These are phyloP conservation scores for Caenorhabditis japonica DNA, from an alignment of 2,888 invertebrate species.

Conservation along the genomic window DNA sequence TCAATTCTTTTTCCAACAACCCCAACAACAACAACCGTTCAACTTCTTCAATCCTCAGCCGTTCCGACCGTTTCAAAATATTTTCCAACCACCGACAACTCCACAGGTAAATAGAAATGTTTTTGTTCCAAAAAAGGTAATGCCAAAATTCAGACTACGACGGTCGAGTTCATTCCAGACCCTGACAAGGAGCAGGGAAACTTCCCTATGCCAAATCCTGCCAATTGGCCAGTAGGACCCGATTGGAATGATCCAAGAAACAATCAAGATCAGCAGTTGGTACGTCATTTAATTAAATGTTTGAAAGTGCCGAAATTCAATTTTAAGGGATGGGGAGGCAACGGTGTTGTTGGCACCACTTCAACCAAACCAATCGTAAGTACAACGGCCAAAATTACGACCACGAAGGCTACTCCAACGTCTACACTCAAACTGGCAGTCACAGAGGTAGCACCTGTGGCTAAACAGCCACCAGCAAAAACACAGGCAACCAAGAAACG, in stretches of 20 bases:
- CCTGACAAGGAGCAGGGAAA: conserved; percentile 57
- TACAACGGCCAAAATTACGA: conserved; percentile 11
- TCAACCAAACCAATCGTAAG: conserved; percentile 11
- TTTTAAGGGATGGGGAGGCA: conserved; percentile 55
- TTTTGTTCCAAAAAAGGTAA: no score
- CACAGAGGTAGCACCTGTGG: conserved; percentile 6
- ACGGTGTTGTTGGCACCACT: conserved; percentile 32
- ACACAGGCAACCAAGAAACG: conserved; percentile 23
- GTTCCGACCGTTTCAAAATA: conserved; percentile 26
- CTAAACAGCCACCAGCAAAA: conserved; percentile 22
- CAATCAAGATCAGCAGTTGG: conserved; percentile 39
- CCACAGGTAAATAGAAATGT: conserved; percentile 13
- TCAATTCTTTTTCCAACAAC: conserved; percentile 49
- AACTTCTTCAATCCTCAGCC: conserved; percentile 42
- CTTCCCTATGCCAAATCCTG: conserved; percentile 57
- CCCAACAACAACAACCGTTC: conserved; percentile 32
- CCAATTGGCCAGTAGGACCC: conserved; percentile 59
- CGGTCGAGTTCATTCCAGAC: conserved; percentile 49
- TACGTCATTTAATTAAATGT: conserved; percentile 3
- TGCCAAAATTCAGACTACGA: conserved; percentile 43
- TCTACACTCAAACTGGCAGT: background rate
- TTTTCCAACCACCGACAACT: conserved; percentile 25
- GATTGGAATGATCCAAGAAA: conserved; percentile 64
- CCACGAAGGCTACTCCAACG: conserved; percentile 10
- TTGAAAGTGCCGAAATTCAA: background rate